phyloP scores from a whole-genome alignment of 2,888 invertebrate species.

The Drosophila parthenogenetica region DNA sequence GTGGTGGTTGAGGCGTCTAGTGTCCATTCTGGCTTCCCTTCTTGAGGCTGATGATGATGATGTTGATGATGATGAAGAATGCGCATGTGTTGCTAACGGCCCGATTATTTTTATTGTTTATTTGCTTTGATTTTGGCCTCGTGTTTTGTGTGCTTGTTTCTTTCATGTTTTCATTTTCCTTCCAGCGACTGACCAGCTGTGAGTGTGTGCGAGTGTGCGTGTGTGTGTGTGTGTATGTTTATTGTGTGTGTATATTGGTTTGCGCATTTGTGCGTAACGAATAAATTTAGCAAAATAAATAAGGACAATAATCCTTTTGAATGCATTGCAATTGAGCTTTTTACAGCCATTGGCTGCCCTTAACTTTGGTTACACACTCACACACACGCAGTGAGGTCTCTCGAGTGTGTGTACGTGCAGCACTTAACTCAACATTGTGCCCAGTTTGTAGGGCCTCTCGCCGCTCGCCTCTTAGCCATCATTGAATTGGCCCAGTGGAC shows the following conservation, averaged over 20 bases:
- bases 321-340: slow-evolving; percentile 80
- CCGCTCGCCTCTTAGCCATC: slow-evolving; percentile 39
- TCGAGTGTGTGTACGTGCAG: slow-evolving; percentile 39
- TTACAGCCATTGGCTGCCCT: slow-evolving; percentile 67
- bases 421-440: slow-evolving; percentile 66
- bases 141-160: slow-evolving; percentile 50
- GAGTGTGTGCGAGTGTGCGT: slow-evolving; percentile 12
- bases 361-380: slow-evolving; percentile 22
- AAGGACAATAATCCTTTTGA: slow-evolving; percentile 81
- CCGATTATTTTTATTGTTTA: slow-evolving; percentile 80
- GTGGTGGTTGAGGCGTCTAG: slow-evolving; percentile 50
- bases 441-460: slow-evolving; percentile 46
- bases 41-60: background rate
- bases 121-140: slow-evolving; percentile 74
- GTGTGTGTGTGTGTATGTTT: slow-evolving; percentile 22
- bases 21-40: background rate
- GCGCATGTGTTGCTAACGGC: slow-evolving; percentile 79
- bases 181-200: slow-evolving; percentile 30
- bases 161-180: slow-evolving; percentile 71
- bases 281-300: slow-evolving; percentile 82
- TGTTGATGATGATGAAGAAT: slow-evolving; percentile 67
- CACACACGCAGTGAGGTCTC: slow-evolving; percentile 1
- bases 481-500: slow-evolving; percentile 37
- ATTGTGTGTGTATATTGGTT: slow-evolving; percentile 48
- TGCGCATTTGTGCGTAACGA: slow-evolving; percentile 80